Conservation (phyloP, 2,113 vertebrate species). For the Heterotis niloticus region DNA sequence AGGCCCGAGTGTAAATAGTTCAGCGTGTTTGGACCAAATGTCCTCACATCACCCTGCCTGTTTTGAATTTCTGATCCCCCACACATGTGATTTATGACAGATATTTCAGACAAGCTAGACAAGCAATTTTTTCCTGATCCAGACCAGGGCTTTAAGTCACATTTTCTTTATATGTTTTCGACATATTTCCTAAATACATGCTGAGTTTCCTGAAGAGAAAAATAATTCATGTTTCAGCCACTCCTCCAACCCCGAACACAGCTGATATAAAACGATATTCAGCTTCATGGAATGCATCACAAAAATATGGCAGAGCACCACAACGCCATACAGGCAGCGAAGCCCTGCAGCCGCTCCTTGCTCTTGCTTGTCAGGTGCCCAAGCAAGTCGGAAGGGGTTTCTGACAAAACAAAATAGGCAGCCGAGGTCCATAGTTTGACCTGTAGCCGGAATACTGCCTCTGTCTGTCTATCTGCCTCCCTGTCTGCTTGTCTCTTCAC, state of each 20-base stretch:
- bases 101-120: not conserved
- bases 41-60: constrained; percentile 36
- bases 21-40: constrained; percentile 40
- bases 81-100: constrained; percentile 55
- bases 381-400: not conserved
- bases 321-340: constrained; percentile 17
- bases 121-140: not conserved
- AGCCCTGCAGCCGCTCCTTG: not conserved
- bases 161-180: constrained; percentile 45
- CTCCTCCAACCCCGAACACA: constrained; percentile 33
- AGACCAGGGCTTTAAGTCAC: not conserved
- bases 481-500: too few relatives aligned
- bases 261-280: constrained; percentile 64
- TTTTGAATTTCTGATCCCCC: constrained; percentile 28
- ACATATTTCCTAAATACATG: constrained; percentile 59
- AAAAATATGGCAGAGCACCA: constrained; percentile 32
- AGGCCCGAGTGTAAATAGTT: constrained; percentile 45
- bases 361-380: too few relatives aligned
- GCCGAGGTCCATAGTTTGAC: not conserved
- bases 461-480: too few relatives aligned
- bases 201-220: constrained; percentile 51
- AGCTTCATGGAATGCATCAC: constrained; percentile 52
- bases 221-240: constrained; percentile 11
- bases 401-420: not conserved
- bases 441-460: not conserved